A percentile compares a stretch with the other conserved stretches of the same genome.
Conservation (phyloP, 1,140 invertebrate genomes). For the Bombus sylvicola region DNA sequence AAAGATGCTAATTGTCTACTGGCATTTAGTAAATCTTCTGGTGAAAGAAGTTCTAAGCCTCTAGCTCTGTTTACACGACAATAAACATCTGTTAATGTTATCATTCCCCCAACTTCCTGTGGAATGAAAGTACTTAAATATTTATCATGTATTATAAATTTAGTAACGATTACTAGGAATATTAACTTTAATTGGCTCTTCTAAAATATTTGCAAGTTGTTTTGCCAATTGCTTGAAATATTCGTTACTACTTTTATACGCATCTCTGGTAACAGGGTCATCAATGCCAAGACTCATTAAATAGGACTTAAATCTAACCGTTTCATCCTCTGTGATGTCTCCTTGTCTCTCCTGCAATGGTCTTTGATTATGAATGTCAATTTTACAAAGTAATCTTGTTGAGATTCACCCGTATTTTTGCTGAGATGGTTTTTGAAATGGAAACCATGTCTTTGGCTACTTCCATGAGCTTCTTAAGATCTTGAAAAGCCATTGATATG, state of each 20-base stretch:
- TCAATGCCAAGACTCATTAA: conserved; percentile 98
- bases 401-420: conserved; percentile 91
- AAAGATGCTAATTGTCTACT: conserved; percentile 87
- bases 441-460: conserved; percentile 99
- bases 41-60: conserved; percentile 94
- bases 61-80: conserved; percentile 96
- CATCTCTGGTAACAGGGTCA: conserved; percentile 97
- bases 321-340: conserved; percentile 98
- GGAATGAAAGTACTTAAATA: conserved; percentile 59
- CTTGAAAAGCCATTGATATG: conserved; percentile 97
- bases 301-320: conserved; percentile 97
- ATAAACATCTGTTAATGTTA: conserved; percentile 98
- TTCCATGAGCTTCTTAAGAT: conserved; percentile 96
- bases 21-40: conserved; percentile 97
- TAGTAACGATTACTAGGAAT: conserved; percentile 7
- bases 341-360: conserved; percentile 93
- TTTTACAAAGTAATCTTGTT: conserved; percentile 62
- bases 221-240: conserved; percentile 94
- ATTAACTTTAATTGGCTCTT: conserved; percentile 90
- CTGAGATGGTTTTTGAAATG: conserved; percentile 95
- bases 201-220: conserved; percentile 92
- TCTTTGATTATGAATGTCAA: conserved; percentile 73
- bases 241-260: conserved; percentile 92
- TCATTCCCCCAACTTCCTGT: conserved; percentile 96
- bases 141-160: background rate